These are phyloP conservation scores for Anguilla anguilla DNA, from an alignment of 2,797 vertebrate species.

Conservation along the genomic window DNA sequence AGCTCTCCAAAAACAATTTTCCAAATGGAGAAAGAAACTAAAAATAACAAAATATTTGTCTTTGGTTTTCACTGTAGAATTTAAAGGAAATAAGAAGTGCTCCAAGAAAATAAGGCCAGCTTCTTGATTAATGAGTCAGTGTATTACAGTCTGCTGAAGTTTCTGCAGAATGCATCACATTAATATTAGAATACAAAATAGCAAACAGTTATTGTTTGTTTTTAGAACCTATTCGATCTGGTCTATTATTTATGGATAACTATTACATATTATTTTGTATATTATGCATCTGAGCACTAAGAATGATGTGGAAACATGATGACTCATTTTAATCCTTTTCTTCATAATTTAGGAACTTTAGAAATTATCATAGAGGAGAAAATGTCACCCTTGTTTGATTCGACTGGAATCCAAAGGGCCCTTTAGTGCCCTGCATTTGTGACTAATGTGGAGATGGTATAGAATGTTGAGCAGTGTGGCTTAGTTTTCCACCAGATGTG, in stretches of 20 bases:
- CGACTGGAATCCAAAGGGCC: background rate
- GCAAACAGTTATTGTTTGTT: background rate
- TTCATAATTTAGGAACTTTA: background rate
- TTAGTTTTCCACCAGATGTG: constrained; percentile 1
- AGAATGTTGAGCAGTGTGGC: background rate
- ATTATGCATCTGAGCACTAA: background rate
- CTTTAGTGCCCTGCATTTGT: background rate
- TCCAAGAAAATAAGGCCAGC: background rate
- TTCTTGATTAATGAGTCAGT: background rate
- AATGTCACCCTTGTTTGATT: background rate
- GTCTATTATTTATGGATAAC: background rate
- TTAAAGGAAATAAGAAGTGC: background rate
- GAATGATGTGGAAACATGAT: background rate
- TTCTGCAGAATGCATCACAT: background rate
- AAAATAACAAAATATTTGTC: constrained; percentile 24
- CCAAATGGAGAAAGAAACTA: background rate
- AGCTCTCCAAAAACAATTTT: constrained; percentile 16
- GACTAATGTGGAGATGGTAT: background rate
- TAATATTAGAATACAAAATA: background rate
- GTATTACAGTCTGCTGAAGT: background rate
- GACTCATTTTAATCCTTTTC: background rate
- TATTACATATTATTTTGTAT: background rate
- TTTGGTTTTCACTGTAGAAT: background rate
- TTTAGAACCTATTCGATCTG: background rate
- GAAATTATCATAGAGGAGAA: background rate